Conservation (phyloP, 2,113 vertebrate genomes). For the Melanerpes aurifrons region DNA sequence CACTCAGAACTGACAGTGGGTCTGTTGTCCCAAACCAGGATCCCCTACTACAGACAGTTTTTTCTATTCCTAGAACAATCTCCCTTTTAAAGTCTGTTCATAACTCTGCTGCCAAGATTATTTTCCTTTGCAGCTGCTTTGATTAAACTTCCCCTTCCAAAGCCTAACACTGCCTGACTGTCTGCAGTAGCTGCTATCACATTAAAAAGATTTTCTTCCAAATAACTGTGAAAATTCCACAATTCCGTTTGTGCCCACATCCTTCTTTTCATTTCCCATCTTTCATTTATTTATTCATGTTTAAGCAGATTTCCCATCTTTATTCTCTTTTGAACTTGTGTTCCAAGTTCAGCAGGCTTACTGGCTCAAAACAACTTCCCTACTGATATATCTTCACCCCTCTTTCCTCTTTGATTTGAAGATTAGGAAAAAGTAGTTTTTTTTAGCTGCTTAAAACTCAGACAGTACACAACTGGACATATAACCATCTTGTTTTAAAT, state of each 20-base stretch:
- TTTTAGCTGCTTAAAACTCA: neutral
- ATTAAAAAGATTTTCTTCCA: neutral
- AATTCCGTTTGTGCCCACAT: neutral
- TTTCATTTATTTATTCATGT: neutral
- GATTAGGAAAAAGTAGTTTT: neutral
- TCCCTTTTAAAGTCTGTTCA: slow-evolving; percentile 6
- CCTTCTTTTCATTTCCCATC: neutral
- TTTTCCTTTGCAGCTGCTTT: slow-evolving; percentile 59
- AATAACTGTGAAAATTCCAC: neutral
- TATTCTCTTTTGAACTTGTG: neutral
- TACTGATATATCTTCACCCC: neutral
- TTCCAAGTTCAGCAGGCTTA: neutral
- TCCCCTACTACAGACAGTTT: neutral
- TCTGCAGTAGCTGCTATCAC: neutral
- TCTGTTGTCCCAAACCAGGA: neutral
- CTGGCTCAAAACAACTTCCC: neutral
- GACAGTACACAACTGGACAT: neutral
- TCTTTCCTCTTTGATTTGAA: neutral
- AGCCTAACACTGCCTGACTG: neutral
- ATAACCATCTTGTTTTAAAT: neutral
- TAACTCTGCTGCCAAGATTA: slow-evolving; percentile 34
- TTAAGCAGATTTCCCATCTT: neutral
- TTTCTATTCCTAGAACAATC: slow-evolving; percentile 8
- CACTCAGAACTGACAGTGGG: neutral
- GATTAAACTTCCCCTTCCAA: neutral